Conservation (phyloP, 2,797 vertebrate species). For the Moxostoma hubbsi region DNA sequence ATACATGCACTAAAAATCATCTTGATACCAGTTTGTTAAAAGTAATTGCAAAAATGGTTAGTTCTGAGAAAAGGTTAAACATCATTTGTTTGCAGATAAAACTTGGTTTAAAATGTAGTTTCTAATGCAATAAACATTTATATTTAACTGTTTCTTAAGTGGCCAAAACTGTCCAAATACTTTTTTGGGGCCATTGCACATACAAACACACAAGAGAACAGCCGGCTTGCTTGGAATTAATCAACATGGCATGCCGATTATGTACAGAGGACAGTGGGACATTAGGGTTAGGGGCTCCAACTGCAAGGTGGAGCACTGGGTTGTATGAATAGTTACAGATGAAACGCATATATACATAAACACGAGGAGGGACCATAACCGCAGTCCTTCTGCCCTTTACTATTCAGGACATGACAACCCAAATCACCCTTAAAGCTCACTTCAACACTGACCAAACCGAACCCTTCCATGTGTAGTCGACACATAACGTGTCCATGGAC, state of each 20-base stretch:
- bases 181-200: conserved; percentile 21
- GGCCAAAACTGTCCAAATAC: too few species aligned
- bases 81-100: too few species aligned
- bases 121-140: too few species aligned
- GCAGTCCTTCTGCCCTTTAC: conserved; percentile 56
- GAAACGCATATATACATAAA: conserved; percentile 13
- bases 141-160: too few species aligned
- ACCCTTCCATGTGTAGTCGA: conserved; percentile 52
- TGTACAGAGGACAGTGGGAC: conserved; percentile 42
- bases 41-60: too few species aligned
- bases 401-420: conserved; percentile 76
- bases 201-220: conserved; percentile 29
- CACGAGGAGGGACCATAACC: conserved; percentile 7
- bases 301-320: conserved; percentile 50
- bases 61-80: too few species aligned
- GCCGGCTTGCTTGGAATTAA: conserved; percentile 39
- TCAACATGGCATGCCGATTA: conserved; percentile 50
- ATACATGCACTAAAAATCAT: too few species aligned
- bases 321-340: conserved; percentile 57
- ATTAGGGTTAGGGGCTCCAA: conserved; percentile 44
- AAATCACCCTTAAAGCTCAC: conserved; percentile 68
- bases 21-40: too few species aligned
- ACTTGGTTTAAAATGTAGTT: too few species aligned
- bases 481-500: not conserved
- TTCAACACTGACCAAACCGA: conserved; percentile 70